Conservation (phyloP, 2,113 vertebrate genomes). For the Eublepharis macularius region DNA sequence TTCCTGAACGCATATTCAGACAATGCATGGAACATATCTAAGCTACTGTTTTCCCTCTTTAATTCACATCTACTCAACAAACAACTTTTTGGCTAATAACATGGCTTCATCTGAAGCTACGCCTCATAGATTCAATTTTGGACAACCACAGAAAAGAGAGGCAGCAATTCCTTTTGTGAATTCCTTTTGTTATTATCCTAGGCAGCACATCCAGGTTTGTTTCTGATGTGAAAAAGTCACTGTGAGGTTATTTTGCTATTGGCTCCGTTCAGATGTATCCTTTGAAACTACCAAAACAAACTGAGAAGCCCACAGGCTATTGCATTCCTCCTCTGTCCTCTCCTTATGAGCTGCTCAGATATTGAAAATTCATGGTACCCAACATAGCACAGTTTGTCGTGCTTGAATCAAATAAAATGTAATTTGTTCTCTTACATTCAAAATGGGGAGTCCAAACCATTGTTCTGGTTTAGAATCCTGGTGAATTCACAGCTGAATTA, state of each 20-base stretch:
- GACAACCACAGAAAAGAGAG: background rate
- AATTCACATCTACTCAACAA: background rate
- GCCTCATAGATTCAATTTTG: background rate
- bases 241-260: background rate
- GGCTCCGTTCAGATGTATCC: too few relatives aligned
- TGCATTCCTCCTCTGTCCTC: too few relatives aligned
- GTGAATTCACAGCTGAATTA: too few relatives aligned
- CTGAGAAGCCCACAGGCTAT: too few relatives aligned
- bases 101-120: background rate
- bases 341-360: too few relatives aligned
- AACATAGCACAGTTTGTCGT: too few relatives aligned
- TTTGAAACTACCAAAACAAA: too few relatives aligned
- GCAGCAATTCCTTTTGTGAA: background rate
- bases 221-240: background rate
- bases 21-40: slow-evolving; percentile 22
- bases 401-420: too few relatives aligned
- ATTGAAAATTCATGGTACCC: too few relatives aligned
- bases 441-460: too few relatives aligned
- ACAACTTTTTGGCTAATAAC: background rate
- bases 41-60: background rate
- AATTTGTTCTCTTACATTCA: too few relatives aligned
- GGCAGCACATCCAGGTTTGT: background rate
- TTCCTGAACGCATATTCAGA: slow-evolving; percentile 45
- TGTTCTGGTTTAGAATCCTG: too few relatives aligned
- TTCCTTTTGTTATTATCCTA: background rate